Evolutionary conservation across 2,113 vertebrate genomes (phyloP), one percentile per base, ranked within the genome.

Genomic region (Uropsilus gracilis): DNA sequence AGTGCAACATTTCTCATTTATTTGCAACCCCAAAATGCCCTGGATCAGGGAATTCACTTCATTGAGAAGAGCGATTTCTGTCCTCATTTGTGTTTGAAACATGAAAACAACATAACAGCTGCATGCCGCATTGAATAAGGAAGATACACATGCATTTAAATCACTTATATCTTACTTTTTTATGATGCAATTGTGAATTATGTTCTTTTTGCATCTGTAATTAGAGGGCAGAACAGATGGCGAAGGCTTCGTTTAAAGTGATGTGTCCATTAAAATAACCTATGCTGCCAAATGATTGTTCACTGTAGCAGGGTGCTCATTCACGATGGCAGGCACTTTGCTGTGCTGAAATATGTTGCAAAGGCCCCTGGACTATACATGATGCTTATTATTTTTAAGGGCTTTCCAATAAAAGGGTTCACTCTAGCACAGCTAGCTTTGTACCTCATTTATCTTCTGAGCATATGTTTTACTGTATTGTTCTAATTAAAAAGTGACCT

Each of bases 151-250:
- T 98, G 98, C 98, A 99, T 98, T 98, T 99, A 98, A 99, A 99
- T 99, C 98, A 98, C 98, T 98, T 98, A 98, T 98, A 98, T 98
- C 98, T 98, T 98, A 98, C 98, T 98, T 98, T 98, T 98, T 98
- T 98, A 98, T 98, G 97, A 98, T 98, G 97, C 98, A 97, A 97
- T 98, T 98, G 98, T 98, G 97, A 98, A 97, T 98, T 98, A 98
- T 98, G 98, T 97, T 97, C 97, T 96, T 98, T 98, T 97, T 99
- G 98, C 98, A 99, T 99, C 98, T 98, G 98, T 99, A 99, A 99
- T 99, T 99, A 99, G 98, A 98, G 98, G 98, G 98, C 98, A 98
- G 98, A 99, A 98, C 98, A 99, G 98, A 99, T 99, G 98, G 98
- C 73, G 98, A 98, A 98, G 97, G 97, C 98, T 98, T 98, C 97